phyloP scores from a whole-genome alignment of 2,888 invertebrate species.

The Mythimna impura region DNA sequence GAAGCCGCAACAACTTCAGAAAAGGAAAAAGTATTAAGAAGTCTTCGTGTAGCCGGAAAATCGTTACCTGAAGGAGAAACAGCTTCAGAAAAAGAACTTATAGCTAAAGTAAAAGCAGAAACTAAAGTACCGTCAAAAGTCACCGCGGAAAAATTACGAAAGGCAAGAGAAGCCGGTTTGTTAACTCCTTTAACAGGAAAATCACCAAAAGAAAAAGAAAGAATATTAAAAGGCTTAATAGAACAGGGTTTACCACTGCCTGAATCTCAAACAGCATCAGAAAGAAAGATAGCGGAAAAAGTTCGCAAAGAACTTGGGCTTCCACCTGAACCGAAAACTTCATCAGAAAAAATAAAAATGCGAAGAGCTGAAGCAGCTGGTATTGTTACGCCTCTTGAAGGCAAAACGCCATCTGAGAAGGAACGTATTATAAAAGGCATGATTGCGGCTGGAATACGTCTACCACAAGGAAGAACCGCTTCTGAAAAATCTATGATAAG shows the following conservation, averaged over 20 bases:
- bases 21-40: conserved; percentile 10
- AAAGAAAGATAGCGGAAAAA: conserved; percentile 33
- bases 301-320: conserved; percentile 47
- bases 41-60: conserved; percentile 5
- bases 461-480: conserved; percentile 34
- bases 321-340: conserved; percentile 62
- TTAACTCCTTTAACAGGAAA: conserved; percentile 67
- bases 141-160: conserved; percentile 40
- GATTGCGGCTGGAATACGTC: conserved; percentile 13
- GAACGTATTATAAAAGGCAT: conserved; percentile 41
- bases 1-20: conserved; percentile 62
- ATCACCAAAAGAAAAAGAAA: conserved; percentile 64
- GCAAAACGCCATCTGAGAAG: conserved; percentile 61
- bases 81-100: conserved; percentile 49
- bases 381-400: conserved; percentile 69
- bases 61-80: conserved; percentile 8
- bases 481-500: conserved; percentile 40
- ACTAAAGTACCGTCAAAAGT: conserved; percentile 30
- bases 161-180: conserved; percentile 39
- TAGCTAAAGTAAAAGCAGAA: conserved; percentile 51
- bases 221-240: conserved; percentile 55
- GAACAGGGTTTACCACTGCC: conserved; percentile 53
- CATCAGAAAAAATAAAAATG: conserved; percentile 64
- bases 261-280: conserved; percentile 46
- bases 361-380: conserved; percentile 67